Base-by-base conservation (phyloP, 2,113 vertebrate genomes). In the Nothocercus julius region DNA sequence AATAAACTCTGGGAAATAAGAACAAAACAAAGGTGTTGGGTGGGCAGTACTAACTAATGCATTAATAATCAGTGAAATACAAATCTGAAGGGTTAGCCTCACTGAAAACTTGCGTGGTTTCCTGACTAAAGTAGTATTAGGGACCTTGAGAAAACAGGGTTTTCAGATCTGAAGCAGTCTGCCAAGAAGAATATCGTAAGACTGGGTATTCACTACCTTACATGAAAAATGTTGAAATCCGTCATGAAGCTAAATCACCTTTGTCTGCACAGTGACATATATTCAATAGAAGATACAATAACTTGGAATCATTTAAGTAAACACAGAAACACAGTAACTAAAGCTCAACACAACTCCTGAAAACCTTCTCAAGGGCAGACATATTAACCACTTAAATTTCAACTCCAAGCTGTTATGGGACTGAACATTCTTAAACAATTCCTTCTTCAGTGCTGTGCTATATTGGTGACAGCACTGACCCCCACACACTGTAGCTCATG, bases 1-100 rank as follows among this genome's bases (percentile, higher is more conserved):
- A 97, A 99, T 97, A 97, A 99, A 99, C 64, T 98, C 99, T 99
- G 98, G 75, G 94, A 91, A 97, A 96, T 92, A 82, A 97, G 89
- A 97, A 91, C 89, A 96, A 92, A 90, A 95, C 82, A 93, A 97
- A 96, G 58, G 63, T 93, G 80, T 92, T 96, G 87, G 78, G 93
- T 83, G 86, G 92, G 87, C 72, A 95, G 78, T 93, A 92, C 91
- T 95, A 92, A 80, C 83, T 91, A 80, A 27, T 53, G 42, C 70
- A 47, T 84, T 80, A 84, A 66, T 84, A 96, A 96, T 70, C 53
- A 91, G 24, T 38, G 82, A 93, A 86, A 86, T 42, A 90, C 14
- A 67, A 88, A 94, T 34, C 56, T 59, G 70, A 75, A 56, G 61
- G 83, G n/a, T 72, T 80, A 80, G 28, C 69, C 58, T 45, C 59